Percentiles rank a stretch among this genome's conserved stretches.
phyloP scores from a whole-genome alignment of 2,888 invertebrate genomes.

The Brenthis ino region DNA sequence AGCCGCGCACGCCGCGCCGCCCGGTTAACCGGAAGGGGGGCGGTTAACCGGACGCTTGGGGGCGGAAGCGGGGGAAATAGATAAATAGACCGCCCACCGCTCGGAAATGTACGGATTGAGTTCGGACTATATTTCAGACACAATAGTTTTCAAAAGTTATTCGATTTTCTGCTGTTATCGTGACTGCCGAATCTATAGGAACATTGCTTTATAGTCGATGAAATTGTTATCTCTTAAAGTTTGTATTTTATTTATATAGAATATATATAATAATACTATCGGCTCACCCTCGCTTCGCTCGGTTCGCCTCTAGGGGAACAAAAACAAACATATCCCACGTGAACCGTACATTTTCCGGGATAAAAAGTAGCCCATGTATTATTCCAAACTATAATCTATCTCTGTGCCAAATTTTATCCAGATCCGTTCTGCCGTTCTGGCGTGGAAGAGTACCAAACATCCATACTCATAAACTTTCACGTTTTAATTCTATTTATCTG shows the following conservation, averaged over 20 bases:
- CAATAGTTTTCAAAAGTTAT: conserved; percentile 81
- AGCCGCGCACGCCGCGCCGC: conserved; percentile 77
- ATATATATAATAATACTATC: no score
- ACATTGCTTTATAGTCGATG: conserved; percentile 13
- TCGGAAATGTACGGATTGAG: conserved; percentile 83
- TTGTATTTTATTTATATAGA: not conserved
- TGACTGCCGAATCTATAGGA: conserved; percentile 45
- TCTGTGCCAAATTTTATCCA: no score
- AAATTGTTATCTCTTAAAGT: conserved; percentile 7
- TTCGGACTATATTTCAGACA: conserved; percentile 81
- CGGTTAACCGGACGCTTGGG: conserved; percentile 81
- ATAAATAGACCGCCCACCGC: conserved; percentile 82
- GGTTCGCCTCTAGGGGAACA: no score
- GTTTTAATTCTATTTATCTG: no score
- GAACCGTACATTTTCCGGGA: no score
- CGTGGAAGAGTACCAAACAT: no score
- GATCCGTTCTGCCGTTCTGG: no score
- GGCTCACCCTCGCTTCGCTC: no score
- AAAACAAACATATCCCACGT: no score
- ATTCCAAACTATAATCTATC: no score
- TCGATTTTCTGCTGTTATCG: conserved; percentile 78
- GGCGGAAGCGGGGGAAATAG: conserved; percentile 82
- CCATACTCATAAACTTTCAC: no score
- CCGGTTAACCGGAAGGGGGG: conserved; percentile 82
- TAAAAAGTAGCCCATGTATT: no score